Evolutionary conservation across 2,797 vertebrate genomes (phyloP).

Genomic region (Allobates femoralis): DNA sequence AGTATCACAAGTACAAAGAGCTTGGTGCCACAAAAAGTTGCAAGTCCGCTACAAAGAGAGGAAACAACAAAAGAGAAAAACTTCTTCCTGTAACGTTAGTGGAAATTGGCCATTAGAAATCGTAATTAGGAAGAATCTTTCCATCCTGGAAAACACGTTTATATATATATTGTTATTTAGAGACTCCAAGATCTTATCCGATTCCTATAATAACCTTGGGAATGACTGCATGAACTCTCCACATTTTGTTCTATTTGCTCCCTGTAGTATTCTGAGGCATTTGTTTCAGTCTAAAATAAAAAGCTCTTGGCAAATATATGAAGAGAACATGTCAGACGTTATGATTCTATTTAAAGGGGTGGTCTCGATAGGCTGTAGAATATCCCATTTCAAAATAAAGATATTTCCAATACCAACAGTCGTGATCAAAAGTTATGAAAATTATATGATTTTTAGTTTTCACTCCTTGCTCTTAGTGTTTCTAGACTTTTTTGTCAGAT

Average conservation of each 20-base stretch:
- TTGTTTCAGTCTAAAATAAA: not conserved
- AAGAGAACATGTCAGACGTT: not conserved
- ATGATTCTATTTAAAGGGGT: no score
- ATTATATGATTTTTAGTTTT: no score
- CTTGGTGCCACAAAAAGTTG: not conserved
- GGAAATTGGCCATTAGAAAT: not conserved
- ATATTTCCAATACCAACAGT: no score
- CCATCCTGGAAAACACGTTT: not conserved
- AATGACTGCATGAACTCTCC: no score
- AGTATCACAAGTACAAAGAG: not conserved
- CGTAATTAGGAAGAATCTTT: not conserved
- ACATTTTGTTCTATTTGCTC: not conserved
- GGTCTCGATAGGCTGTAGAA: no score
- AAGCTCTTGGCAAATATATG: not conserved
- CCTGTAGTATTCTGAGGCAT: not conserved
- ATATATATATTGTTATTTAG: not conserved
- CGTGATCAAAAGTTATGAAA: no score
- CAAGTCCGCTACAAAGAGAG: not conserved
- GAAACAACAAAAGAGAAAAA: slow-evolving; percentile 17
- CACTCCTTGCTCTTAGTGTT: no score
- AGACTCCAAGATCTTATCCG: not conserved
- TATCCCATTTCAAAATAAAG: no score
- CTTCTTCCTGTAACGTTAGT: slow-evolving; percentile 3
- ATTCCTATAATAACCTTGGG: not conserved
- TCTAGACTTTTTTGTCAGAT: no score